These are phyloP conservation scores for Malachius bipustulatus DNA, from an alignment of 2,888 invertebrate species.

Conservation along the genomic window DNA sequence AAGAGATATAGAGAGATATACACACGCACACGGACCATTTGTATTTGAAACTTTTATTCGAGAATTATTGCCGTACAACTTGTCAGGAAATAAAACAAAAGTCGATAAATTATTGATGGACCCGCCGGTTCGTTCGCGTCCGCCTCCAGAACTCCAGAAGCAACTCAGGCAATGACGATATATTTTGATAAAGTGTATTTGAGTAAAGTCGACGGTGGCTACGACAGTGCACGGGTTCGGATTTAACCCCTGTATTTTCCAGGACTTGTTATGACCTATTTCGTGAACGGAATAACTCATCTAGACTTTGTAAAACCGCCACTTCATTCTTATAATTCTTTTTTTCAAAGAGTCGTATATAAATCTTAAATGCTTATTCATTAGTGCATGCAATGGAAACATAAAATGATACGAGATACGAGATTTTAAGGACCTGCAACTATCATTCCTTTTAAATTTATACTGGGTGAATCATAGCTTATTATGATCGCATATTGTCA, in stretches of 20 bases:
- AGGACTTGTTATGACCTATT: slow-evolving; percentile 20
- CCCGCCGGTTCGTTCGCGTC: slow-evolving; percentile 12
- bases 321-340: too few relatives aligned
- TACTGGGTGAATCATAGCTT: too few relatives aligned
- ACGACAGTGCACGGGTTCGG: too few relatives aligned
- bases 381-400: too few relatives aligned
- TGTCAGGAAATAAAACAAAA: slow-evolving; percentile 33
- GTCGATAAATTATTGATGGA: slow-evolving; percentile 31
- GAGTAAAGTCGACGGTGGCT: slow-evolving; percentile 25
- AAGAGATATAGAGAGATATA: too few relatives aligned
- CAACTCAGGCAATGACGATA: slow-evolving; percentile 30
- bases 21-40: slow-evolving; percentile 33
- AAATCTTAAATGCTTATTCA: too few relatives aligned
- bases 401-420: too few relatives aligned
- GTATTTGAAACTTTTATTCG: slow-evolving; percentile 35
- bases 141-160: slow-evolving; percentile 25
- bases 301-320: too few relatives aligned
- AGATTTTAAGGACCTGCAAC: too few relatives aligned
- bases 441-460: too few relatives aligned
- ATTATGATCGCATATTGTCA: too few relatives aligned
- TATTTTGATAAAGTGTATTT: slow-evolving; percentile 31
- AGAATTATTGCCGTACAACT: slow-evolving; percentile 29
- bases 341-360: too few relatives aligned
- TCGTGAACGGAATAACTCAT: slow-evolving; percentile 26
- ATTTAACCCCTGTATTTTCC: slow-evolving; percentile 26